phyloP scores from a whole-genome alignment of 2,888 invertebrate species.

The Escarpia spicata region DNA sequence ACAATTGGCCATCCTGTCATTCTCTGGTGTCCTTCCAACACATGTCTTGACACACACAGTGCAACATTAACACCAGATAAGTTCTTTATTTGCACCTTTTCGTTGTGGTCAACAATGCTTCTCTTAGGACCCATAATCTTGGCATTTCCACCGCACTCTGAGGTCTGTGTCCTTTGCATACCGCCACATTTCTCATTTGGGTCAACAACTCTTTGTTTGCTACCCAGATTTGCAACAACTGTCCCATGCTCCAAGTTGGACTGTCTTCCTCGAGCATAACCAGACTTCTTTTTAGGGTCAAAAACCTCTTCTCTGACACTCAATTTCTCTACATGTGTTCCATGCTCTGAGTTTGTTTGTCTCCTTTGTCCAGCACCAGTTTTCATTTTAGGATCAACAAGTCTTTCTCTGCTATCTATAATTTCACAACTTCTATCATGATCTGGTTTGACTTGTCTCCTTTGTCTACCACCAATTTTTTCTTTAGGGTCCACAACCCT shows the following conservation, averaged over 20 bases:
- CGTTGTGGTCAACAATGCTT: neutral
- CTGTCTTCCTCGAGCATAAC: neutral
- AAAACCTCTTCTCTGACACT: neutral
- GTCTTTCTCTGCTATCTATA: neutral
- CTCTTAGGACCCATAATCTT: neutral
- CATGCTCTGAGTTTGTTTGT: neutral
- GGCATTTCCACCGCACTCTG: neutral
- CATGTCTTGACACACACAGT: neutral
- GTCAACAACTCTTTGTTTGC: neutral
- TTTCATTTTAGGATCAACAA: neutral
- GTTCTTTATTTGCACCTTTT: neutral
- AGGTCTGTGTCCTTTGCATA: neutral
- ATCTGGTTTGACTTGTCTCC: neutral
- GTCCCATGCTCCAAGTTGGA: neutral
- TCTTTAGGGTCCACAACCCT: too few relatives aligned
- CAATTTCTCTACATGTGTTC: neutral
- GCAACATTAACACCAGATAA: neutral
- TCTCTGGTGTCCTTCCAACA: neutral
- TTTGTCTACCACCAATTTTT: neutral
- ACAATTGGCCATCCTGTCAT: neutral
- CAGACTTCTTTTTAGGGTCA: neutral
- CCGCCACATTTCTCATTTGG: neutral
- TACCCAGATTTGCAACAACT: neutral
- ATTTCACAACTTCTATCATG: neutral
- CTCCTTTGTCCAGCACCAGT: neutral